Evolutionary conservation across 2,797 vertebrate species (phyloP), one percentile per base, ranked within the genome.

Genomic region (Poeciliopsis turneri): DNA sequence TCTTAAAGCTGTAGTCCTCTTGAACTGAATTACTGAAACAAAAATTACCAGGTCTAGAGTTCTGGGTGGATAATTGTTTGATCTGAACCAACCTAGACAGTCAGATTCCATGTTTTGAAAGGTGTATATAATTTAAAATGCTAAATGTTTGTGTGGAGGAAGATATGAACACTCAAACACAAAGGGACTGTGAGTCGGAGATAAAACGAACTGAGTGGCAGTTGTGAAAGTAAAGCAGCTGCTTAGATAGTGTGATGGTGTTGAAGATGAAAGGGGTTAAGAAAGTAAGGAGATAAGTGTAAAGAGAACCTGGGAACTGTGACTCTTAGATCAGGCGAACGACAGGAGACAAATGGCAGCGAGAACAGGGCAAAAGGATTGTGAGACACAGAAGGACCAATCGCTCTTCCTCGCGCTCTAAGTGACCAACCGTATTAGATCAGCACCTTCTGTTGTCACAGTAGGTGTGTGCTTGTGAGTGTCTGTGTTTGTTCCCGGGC

Each of bases 391-490:
- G 79, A 87, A 84, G 85, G 89, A 87, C 92, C 90, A 92, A 93
- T 94, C 87, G 89, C 89, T 92, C 92, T 92, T 94, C 91, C 92
- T 91, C 95, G 80, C 84, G 84, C 90, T 91, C 93, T 93, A 93
- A 95, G 91, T 95, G 95, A 95, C 95, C 92, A 89, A 89, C 85
- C 84, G 83, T 88, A 96, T 96, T 96, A 95, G 94, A 96, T 96
- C 95, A 95, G 93, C 90, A 91, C 92, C 93, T 91, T 93, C 92
- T 92, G 94, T 94, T 93, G 93, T 93, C 92, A 90, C 91, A 85
- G 90, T 89, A 90, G 92, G 89, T 81, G 89, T 90, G 92, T 51
- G 43, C 77, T 81, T 86, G 85, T 86, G 90, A 84, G 90, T 64
- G 86, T 69, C 59, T 88, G 83, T 88, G 83, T 88, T 81, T 88